Conservation (phyloP, 2,113 vertebrate genomes). For the Saguinus midas region DNA sequence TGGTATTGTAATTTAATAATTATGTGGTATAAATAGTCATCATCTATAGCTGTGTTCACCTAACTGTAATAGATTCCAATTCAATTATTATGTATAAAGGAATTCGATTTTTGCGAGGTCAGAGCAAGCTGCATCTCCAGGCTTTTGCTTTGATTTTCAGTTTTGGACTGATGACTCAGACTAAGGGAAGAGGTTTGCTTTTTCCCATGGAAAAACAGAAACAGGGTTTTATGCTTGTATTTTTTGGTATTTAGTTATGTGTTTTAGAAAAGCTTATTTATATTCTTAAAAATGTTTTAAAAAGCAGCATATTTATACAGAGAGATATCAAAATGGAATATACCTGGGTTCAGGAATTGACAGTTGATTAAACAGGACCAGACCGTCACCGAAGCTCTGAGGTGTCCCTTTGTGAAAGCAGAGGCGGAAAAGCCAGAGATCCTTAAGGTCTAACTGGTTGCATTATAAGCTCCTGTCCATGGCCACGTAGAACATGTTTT, state of each 20-base stretch:
- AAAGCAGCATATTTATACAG: not conserved
- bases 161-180: not conserved
- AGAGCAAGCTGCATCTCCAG: not conserved
- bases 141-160: not conserved
- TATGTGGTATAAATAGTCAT: not conserved
- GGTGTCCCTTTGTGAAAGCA: not conserved
- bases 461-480: no score
- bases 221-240: not conserved
- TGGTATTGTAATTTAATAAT: not conserved
- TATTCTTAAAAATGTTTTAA: not conserved
- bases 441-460: not conserved
- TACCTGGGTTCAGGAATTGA: not conserved
- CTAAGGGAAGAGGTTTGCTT: not conserved
- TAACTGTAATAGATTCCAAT: not conserved
- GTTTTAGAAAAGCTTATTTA: not conserved
- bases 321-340: not conserved
- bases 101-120: not conserved
- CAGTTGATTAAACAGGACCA: rapidly evolving
- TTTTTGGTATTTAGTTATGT: not conserved
- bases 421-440: not conserved
- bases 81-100: not conserved
- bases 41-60: not conserved
- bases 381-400: rapidly evolving
- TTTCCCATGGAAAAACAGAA: not conserved
- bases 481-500: not conserved